Evolutionary conservation across 2,797 vertebrate species (phyloP).

Genomic region (Loris lydekkerianus): DNA sequence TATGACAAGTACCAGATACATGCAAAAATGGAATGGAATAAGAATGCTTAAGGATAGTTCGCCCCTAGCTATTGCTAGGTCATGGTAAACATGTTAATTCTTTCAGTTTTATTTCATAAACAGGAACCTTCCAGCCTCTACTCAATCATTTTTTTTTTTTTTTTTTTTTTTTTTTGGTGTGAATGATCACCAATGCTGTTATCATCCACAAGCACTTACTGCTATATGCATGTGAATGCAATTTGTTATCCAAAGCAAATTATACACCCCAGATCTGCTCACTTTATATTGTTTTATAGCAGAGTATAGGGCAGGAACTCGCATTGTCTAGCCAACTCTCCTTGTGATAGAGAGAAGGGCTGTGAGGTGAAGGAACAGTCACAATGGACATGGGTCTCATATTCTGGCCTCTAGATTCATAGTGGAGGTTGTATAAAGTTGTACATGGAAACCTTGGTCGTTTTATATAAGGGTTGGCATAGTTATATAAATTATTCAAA

Average conservation of each 20-base stretch:
- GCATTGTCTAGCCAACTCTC: neutral
- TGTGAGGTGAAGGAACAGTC: neutral
- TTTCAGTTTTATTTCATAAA: conserved; percentile 40
- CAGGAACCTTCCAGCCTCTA: neutral
- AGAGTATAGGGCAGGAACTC: neutral
- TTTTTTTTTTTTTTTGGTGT: neutral
- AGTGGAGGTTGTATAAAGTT: neutral
- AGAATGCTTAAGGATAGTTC: conserved; percentile 30
- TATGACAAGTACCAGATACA: conserved; percentile 63
- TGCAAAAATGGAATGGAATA: conserved; percentile 29
- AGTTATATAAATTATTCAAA: neutral
- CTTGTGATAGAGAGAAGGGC: neutral
- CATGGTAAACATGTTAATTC: conserved; percentile 57
- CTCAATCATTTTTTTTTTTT: neutral
- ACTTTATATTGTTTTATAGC: neutral
- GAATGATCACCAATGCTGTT: conserved; percentile 1
- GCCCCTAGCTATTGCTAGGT: neutral
- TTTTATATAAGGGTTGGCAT: neutral
- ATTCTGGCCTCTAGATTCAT: neutral
- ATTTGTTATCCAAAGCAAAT: conserved; percentile 27
- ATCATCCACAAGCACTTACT: neutral
- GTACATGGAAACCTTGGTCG: neutral
- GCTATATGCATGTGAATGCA: neutral
- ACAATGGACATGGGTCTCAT: neutral
- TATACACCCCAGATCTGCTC: neutral